phyloP scores from a whole-genome alignment of 2,888 invertebrate species.

The Sinodicranocentrus sp. region DNA sequence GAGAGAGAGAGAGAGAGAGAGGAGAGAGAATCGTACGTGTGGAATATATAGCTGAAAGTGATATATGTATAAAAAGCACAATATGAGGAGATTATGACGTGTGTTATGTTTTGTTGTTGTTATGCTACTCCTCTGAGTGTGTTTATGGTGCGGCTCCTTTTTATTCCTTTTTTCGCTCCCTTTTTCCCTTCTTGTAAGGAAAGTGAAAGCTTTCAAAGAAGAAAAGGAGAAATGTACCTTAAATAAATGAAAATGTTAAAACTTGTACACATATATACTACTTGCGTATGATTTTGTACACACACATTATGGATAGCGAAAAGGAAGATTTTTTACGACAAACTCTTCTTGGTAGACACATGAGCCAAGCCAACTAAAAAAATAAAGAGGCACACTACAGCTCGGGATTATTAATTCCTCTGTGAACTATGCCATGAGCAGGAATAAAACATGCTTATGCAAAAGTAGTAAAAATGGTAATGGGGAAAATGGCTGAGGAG shows the following conservation, averaged over 20 bases:
- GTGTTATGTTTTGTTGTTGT: conserved; percentile 30
- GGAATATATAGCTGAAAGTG: neutral
- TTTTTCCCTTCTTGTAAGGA: conserved; percentile 12
- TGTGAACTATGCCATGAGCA: conserved; percentile 59
- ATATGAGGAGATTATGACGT: conserved; percentile 40
- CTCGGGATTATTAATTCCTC: conserved; percentile 56
- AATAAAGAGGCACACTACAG: conserved; percentile 17
- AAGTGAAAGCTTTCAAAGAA: conserved; percentile 33
- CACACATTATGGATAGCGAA: too few relatives aligned
- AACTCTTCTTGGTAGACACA: too few relatives aligned
- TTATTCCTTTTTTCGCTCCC: neutral
- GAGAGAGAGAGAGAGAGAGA: too few relatives aligned
- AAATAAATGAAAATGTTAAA: conserved; percentile 1
- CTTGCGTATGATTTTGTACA: neutral
- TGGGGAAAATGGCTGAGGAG: conserved; percentile 7
- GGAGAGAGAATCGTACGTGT: neutral
- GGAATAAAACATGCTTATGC: conserved; percentile 55
- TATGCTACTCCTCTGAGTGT: conserved; percentile 30
- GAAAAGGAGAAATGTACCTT: conserved; percentile 11
- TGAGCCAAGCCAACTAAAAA: conserved; percentile 5
- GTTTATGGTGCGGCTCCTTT: conserved; percentile 42
- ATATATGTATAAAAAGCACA: conserved; percentile 15
- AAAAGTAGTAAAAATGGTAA: conserved; percentile 23
- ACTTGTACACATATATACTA: conserved; percentile 6
- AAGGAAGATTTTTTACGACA: conserved; percentile 11